phyloP scores from a whole-genome alignment of 1,140 invertebrate species.

The Polypedilum pembai region DNA sequence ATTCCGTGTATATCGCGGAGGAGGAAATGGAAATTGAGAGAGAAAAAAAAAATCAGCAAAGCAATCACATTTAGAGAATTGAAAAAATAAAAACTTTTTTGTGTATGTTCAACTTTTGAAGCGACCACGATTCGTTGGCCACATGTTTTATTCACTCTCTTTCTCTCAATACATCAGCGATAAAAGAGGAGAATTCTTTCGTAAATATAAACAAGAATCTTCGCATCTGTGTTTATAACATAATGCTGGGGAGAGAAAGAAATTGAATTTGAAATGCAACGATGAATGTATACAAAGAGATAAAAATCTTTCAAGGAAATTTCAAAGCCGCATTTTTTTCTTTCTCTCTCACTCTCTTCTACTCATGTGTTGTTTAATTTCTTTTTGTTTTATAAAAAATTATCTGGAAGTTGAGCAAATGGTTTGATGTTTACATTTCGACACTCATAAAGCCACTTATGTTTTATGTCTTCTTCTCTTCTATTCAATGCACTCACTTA shows the following conservation, averaged over 20 bases:
- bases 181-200: not conserved
- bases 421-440: conserved; percentile 4
- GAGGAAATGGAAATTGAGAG: too few species aligned
- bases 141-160: not conserved
- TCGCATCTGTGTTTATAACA: not conserved
- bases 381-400: not conserved
- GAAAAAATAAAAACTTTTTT: too few species aligned
- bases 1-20: too few species aligned
- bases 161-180: not conserved
- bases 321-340: not conserved
- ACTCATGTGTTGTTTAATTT: not conserved
- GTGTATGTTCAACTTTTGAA: too few species aligned
- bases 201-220: conserved; percentile 6
- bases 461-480: not conserved
- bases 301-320: conserved; percentile 18
- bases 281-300: not conserved
- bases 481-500: too few species aligned
- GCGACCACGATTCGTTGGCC: not conserved
- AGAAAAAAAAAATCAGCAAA: not conserved
- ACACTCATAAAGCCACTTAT: conserved; percentile 11
- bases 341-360: too few species aligned
- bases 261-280: conserved; percentile 11
- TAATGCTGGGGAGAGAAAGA: not conserved
- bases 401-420: not conserved
- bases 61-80: not conserved